phyloP scores from a whole-genome alignment of 2,888 invertebrate genomes.

The Opisthograptis luteolata region DNA sequence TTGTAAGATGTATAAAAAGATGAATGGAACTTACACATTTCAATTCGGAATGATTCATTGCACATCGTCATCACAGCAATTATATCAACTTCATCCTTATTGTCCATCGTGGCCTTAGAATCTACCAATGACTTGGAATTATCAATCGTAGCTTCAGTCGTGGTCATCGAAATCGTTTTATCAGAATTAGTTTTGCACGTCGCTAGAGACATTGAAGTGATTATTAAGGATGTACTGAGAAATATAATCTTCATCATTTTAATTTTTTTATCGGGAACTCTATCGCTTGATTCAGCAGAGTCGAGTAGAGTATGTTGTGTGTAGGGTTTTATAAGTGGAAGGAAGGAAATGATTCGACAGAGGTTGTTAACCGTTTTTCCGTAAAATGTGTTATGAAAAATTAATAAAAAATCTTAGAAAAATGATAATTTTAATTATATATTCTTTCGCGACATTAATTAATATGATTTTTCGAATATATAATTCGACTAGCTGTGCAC shows the following conservation, averaged over 20 bases:
- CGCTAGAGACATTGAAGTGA: conserved; percentile 1
- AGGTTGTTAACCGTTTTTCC: conserved; percentile 1
- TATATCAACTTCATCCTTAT: conserved; percentile 53
- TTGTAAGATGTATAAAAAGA: too few species aligned
- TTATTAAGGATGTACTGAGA: not conserved
- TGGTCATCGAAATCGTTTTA: conserved; percentile 1
- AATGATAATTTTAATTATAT: too few species aligned
- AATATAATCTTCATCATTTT: too few species aligned
- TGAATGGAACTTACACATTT: conserved; percentile 73
- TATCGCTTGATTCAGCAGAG: not conserved
- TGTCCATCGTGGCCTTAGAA: conserved; percentile 15
- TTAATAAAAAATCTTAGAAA: too few species aligned
- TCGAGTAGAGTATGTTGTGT: not conserved
- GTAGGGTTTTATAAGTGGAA: conserved; percentile 7
- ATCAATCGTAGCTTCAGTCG: conserved; percentile 11
- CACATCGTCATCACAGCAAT: conserved; percentile 70
- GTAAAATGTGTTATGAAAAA: not conserved
- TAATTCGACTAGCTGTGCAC: too few species aligned
- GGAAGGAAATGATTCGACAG: conserved; percentile 3
- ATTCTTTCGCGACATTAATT: too few species aligned
- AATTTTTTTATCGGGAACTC: too few species aligned
- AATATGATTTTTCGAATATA: too few species aligned
- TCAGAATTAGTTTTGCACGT: conserved; percentile 9
- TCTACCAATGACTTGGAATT: conserved; percentile 24
- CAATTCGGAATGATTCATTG: conserved; percentile 81